Conservation (phyloP, 2,888 invertebrate genomes). For the Drosophila incognita region DNA sequence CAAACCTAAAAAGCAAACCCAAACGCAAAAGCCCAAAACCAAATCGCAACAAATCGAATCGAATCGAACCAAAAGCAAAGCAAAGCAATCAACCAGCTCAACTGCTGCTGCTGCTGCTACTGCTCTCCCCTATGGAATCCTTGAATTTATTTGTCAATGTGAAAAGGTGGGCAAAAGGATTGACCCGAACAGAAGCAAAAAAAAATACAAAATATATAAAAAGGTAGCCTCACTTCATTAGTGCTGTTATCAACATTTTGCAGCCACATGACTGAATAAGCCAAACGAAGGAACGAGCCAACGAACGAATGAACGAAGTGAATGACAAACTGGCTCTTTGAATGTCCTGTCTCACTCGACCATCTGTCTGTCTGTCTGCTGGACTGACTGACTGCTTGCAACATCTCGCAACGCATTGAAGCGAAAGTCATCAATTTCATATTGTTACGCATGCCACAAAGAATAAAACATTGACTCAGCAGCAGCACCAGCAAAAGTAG, state of each 20-base stretch:
- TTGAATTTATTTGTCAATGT: constrained; percentile 75
- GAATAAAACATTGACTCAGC: constrained; percentile 47
- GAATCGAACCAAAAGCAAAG: constrained; percentile 47
- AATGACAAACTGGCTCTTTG: constrained; percentile 29
- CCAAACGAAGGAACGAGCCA: constrained; percentile 48
- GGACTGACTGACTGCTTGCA: constrained; percentile 52
- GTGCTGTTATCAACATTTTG: constrained; percentile 76
- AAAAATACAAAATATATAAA: constrained; percentile 31
- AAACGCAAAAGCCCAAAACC: constrained; percentile 11
- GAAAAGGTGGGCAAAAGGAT: constrained; percentile 74
- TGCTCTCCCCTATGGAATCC: constrained; percentile 4
- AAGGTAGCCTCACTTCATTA: constrained; percentile 77
- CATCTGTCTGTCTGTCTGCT: constrained; percentile 27
- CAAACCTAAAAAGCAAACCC: constrained; percentile 15
- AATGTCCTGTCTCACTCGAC: constrained; percentile 14
- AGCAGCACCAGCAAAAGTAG: constrained; percentile 3
- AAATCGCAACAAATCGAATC: constrained; percentile 24
- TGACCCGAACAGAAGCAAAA: constrained; percentile 30
- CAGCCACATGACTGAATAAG: constrained; percentile 63
- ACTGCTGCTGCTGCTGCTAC: constrained; percentile 7
- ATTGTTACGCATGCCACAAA: constrained; percentile 79
- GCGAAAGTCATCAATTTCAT: constrained; percentile 81
- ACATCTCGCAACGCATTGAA: constrained; percentile 74
- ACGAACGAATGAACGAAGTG: constrained; percentile 20
- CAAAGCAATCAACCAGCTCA: constrained; percentile 70